These are phyloP conservation scores for Pandemis corylana DNA, from an alignment of 2,888 invertebrate genomes.

Conservation along the genomic window DNA sequence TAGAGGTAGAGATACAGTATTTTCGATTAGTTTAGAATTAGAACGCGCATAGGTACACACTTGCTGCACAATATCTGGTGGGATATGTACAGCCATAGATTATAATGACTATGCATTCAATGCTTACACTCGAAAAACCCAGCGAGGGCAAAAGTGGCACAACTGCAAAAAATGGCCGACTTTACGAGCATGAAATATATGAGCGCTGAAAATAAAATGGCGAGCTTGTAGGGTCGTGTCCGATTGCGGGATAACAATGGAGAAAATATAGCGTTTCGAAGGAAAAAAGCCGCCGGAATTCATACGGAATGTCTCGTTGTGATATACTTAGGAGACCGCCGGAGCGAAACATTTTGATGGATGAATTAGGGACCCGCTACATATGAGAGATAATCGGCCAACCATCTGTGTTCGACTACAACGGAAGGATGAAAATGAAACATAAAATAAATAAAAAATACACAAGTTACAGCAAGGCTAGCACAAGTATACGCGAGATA, in stretches of 20 bases:
- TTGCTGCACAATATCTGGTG: neutral
- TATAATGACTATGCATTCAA: slow-evolving; percentile 29
- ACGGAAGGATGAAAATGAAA: neutral
- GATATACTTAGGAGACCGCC: slow-evolving; percentile 50
- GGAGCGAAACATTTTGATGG: slow-evolving; percentile 41
- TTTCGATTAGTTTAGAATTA: too few species aligned
- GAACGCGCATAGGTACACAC: neutral
- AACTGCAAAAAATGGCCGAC: slow-evolving; percentile 40
- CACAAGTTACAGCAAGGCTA: neutral
- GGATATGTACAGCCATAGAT: neutral
- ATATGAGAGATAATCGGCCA: slow-evolving; percentile 17
- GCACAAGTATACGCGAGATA: neutral
- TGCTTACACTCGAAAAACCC: slow-evolving; percentile 23
- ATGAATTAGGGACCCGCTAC: slow-evolving; percentile 27
- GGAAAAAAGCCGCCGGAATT: slow-evolving; percentile 56
- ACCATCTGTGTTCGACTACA: neutral
- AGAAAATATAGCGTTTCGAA: slow-evolving; percentile 60
- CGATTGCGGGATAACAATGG: slow-evolving; percentile 61
- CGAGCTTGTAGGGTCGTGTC: slow-evolving; percentile 58
- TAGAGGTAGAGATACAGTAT: too few species aligned
- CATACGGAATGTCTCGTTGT: slow-evolving; percentile 51
- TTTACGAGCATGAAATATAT: slow-evolving; percentile 54
- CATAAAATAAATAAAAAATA: neutral
- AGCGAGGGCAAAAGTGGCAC: slow-evolving; percentile 18
- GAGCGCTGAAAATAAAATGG: slow-evolving; percentile 54